Evolutionary conservation across 2,797 vertebrate genomes (phyloP).

Genomic region (Hozukius guyotensis): DNA sequence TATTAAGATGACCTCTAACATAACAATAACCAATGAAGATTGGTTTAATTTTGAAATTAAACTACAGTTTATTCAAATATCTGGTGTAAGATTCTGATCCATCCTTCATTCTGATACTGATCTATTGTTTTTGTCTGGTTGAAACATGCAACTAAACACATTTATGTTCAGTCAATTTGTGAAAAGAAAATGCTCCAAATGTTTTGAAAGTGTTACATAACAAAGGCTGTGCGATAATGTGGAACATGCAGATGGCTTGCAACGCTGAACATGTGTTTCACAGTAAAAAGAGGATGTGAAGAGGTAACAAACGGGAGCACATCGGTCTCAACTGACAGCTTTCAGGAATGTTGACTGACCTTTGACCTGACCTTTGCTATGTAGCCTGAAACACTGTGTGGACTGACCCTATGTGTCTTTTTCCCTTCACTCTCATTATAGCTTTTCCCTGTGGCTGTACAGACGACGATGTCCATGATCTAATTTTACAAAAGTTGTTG

Average conservation of each 20-base stretch:
- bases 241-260: constrained; percentile 2
- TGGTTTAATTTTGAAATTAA: neutral
- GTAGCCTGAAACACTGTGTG: constrained; percentile 47
- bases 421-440: neutral
- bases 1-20: neutral
- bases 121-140: neutral
- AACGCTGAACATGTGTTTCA: constrained; percentile 64
- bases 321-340: constrained; percentile 60
- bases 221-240: constrained; percentile 21
- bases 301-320: constrained; percentile 63
- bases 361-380: constrained; percentile 61
- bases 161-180: neutral
- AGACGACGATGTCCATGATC: constrained; percentile 4
- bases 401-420: neutral
- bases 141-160: neutral
- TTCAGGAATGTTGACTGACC: constrained; percentile 63
- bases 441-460: neutral
- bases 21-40: neutral
- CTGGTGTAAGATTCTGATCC: neutral
- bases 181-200: neutral
- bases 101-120: neutral
- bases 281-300: constrained; percentile 67
- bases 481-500: neutral
- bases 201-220: constrained; percentile 29
- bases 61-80: neutral